Evolutionary conservation across 2,113 vertebrate genomes (phyloP), one percentile per base, ranked within the genome.

Genomic region (Pelobates fuscus): DNA sequence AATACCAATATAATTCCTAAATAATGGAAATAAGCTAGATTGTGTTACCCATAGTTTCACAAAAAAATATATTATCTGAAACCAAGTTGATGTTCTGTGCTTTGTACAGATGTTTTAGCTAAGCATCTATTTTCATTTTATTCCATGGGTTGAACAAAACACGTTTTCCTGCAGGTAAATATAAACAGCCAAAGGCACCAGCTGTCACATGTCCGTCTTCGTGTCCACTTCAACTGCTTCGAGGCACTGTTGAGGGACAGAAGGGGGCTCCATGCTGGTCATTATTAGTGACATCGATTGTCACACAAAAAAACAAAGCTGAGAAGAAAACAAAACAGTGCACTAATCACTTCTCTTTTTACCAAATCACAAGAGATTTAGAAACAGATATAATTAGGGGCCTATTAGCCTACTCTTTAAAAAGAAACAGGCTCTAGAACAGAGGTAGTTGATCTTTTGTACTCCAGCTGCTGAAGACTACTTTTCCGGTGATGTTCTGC

Each of bases 161-260:
- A 29, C 67, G 60, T 68, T 29, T 61, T 41, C 73, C 73, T 37
- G 73, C 41, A 68, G 73, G 65, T 61, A 37, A 68, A 68, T 77
- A 68, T 55, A 77, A 77, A 82, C 57, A 85, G 84, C 85, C 82
- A 55, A 81, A 65, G 85, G 84, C 84, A 58, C 24, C 15, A 70
- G 77, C 72, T 72, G 80, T 77, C 70, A 80, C 60, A 71, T 74
- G 71, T 83, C 77, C 81, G 82, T 84, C 83, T 83, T 81, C 80
- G 80, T 77, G 81, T 70, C 59, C 82, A 80, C 67, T 5, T 87
- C 82, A 86, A 67, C 64, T 83, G 81, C 82, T 81, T 32, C 37
- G 67, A 69, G 21, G 55, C 20, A 58, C 77, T 81, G 82, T 81
- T 78, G 0, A 79, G 77, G 80, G 82, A 83, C 75, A 49, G 78